Evolutionary conservation across 2,888 invertebrate genomes (phyloP).

Genomic region (Vannuccia rotundouncinata): DNA sequence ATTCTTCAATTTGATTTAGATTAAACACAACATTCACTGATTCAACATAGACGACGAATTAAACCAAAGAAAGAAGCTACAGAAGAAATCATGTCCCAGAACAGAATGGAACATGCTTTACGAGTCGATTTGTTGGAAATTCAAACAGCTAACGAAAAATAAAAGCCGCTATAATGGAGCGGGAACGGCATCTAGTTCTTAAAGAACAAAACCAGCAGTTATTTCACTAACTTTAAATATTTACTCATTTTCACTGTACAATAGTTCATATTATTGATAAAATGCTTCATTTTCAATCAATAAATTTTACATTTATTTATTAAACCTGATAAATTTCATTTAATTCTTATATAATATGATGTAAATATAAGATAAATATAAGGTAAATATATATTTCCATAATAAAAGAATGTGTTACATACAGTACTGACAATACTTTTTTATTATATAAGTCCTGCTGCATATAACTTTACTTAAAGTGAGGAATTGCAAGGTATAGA

Average conservation of each 20-base stretch:
- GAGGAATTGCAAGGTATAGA: background rate
- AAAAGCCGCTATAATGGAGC: background rate
- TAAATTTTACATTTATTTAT: no score
- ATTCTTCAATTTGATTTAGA: slow-evolving; percentile 14
- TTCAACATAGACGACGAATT: background rate
- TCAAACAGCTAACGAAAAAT: background rate
- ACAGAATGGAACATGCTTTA: background rate
- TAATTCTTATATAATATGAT: no score
- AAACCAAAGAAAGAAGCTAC: background rate
- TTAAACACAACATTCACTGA: slow-evolving; percentile 22
- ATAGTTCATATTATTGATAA: background rate
- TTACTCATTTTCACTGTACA: background rate
- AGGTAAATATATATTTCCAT: background rate
- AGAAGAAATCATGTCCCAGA: background rate
- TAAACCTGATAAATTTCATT: no score
- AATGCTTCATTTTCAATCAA: background rate
- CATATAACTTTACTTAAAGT: background rate
- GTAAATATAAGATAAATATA: no score
- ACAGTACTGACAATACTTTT: background rate
- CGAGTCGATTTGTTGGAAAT: background rate
- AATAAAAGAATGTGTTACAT: background rate
- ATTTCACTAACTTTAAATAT: background rate
- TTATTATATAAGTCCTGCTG: background rate
- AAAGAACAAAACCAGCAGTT: background rate
- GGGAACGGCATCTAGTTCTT: background rate